Evolutionary conservation across 2,888 invertebrate species (phyloP).

Genomic region (Cephus rjabovi): DNA sequence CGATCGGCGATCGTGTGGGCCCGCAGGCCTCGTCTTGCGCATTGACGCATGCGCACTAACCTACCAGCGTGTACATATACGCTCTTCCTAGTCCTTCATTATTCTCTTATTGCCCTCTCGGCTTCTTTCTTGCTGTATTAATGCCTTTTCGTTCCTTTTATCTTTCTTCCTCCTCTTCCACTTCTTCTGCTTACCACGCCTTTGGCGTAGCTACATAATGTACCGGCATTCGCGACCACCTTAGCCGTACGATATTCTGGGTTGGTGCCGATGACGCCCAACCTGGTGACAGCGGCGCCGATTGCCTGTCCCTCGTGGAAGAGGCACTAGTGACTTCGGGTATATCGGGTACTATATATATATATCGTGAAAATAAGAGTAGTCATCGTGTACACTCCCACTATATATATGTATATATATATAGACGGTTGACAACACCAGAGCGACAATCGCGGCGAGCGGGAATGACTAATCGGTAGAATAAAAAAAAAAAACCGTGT

Average conservation of each 20-base stretch:
- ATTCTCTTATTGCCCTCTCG: not conserved
- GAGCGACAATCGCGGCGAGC: not conserved
- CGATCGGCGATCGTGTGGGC: conserved; percentile 42
- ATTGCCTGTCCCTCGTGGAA: not conserved
- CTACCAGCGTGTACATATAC: conserved; percentile 8
- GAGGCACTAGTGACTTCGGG: not conserved
- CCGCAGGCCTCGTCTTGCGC: conserved; percentile 6
- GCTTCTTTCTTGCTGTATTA: not conserved
- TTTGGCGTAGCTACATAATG: not conserved
- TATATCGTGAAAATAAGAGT: not conserved
- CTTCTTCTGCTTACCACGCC: not conserved
- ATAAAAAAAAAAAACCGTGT: conserved; percentile 26
- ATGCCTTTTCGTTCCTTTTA: not conserved
- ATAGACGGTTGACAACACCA: not conserved
- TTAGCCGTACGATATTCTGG: not conserved
- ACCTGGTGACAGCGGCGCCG: not conserved
- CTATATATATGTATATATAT: too few relatives aligned
- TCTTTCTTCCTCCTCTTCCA: not conserved
- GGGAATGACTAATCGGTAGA: conserved; percentile 47
- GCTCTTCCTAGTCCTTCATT: not conserved
- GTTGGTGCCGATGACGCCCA: not conserved
- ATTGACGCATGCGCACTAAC: conserved; percentile 13
- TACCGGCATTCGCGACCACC: not conserved
- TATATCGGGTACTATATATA: not conserved
- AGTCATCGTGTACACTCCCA: not conserved